These are phyloP conservation scores for Melanophora roralis DNA, from an alignment of 2,888 invertebrate species.

Conservation along the genomic window DNA sequence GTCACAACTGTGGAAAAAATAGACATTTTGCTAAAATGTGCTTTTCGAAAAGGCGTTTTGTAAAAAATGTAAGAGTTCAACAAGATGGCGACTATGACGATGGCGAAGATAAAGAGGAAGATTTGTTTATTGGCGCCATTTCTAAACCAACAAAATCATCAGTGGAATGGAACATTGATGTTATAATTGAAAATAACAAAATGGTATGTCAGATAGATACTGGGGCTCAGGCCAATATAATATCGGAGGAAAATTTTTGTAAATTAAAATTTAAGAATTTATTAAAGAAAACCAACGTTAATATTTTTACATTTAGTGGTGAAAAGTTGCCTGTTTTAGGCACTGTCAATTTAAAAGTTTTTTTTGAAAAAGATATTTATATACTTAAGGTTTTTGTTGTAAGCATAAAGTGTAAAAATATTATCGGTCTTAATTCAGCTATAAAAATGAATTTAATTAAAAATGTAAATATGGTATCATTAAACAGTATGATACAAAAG, in stretches of 20 bases:
- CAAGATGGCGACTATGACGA: neutral
- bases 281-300: too few relatives aligned
- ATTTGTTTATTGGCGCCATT: neutral
- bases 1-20: neutral
- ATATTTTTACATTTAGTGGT: too few relatives aligned
- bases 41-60: neutral
- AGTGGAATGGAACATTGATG: neutral
- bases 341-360: too few relatives aligned
- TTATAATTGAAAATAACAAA: neutral
- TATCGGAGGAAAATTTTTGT: neutral
- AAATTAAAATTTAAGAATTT: too few relatives aligned
- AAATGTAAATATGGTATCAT: too few relatives aligned
- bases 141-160: neutral
- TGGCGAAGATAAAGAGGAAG: neutral
- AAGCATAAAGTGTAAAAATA: too few relatives aligned
- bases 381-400: too few relatives aligned
- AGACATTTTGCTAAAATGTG: conserved; percentile 6
- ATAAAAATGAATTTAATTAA: too few relatives aligned
- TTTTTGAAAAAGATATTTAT: too few relatives aligned
- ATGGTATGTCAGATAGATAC: neutral
- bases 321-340: too few relatives aligned
- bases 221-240: neutral
- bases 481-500: too few relatives aligned
- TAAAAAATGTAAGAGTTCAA: neutral
- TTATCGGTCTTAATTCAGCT: too few relatives aligned